Evolutionary conservation across 2,888 invertebrate species (phyloP), one percentile per base, ranked within the genome.

Genomic region (Oxyscelio sp.): DNA sequence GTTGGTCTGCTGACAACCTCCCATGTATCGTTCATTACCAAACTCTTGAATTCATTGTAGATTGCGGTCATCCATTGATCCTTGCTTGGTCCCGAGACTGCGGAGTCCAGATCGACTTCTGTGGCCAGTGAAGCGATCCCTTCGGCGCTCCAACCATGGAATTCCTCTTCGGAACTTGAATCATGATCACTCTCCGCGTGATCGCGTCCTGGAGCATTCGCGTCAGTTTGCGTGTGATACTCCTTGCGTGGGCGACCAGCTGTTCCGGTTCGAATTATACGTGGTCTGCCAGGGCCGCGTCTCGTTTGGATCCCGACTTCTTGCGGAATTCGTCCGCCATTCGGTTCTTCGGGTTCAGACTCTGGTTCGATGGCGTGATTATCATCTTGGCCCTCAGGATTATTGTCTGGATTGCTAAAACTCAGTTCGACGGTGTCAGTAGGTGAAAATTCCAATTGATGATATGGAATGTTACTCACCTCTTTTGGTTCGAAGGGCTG

Each of bases 11-110:
- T 54, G 6, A 74, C 74, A 15, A 86, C 17, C 9, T 52, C 56
- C 56, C 63, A 86, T 0, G 86, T 86, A 27, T 84, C 75, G 38
- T 86, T 78, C 15, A 43, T 78, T 43, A 61, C 24, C 1, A 61
- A 15, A 22, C 68, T 73, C 22, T 48, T 75, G 1, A 80, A 40
- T 34, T 85, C 80, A 4, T 40, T 0, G 13, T 78, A 34, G 8
- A 84, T 54, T 34, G 65, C 79, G 3, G 78, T 43, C 19, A 61
- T 54, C 81, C 85, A 85, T 68, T 85, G 73, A 17, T 27, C 48
- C n/a, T 27, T 40, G 4, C 82, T 34, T 19, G 77, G 78, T 15
- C 50, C 75, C 5, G 70, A 54, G 17, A 80, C 11, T 40, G 75
- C 68, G n/a, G 48, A 38, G 34, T 17, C 22, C 31, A 71, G 17